Percentiles rank a stretch among this genome's conserved stretches.
These are phyloP conservation scores for Carassius gibelio DNA, from an alignment of 2,113 vertebrate genomes.

Conservation along the genomic window DNA sequence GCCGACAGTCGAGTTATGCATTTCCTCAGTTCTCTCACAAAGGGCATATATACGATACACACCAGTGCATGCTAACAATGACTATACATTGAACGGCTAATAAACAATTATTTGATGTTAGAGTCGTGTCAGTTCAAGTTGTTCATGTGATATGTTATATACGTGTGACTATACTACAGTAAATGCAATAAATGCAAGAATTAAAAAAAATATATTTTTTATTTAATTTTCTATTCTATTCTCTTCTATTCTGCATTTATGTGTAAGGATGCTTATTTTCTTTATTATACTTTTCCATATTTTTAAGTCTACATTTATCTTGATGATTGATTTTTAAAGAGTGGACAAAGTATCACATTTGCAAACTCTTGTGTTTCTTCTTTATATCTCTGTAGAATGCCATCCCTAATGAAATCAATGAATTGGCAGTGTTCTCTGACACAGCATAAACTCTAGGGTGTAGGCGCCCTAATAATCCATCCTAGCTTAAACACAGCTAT, in stretches of 20 bases:
- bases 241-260: neutral
- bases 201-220: neutral
- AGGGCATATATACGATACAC: constrained; percentile 47
- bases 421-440: neutral
- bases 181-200: neutral
- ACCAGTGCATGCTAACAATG: constrained; percentile 60
- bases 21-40: constrained; percentile 54
- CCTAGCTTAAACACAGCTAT: constrained; percentile 45
- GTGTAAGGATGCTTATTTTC: neutral
- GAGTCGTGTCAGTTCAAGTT: constrained; percentile 6
- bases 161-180: neutral
- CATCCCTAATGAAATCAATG: neutral
- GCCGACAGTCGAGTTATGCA: constrained; percentile 52
- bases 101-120: constrained; percentile 42
- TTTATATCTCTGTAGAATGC: neutral
- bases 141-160: neutral
- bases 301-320: no score
- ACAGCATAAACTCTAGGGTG: neutral
- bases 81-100: constrained; percentile 58
- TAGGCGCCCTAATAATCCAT: constrained; percentile 3
- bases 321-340: neutral
- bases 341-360: neutral
- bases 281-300: no score
- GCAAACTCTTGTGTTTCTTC: neutral
- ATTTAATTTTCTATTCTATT: neutral